Evolutionary conservation across 2,888 invertebrate genomes (phyloP).

Genomic region (Lasiommata megera): DNA sequence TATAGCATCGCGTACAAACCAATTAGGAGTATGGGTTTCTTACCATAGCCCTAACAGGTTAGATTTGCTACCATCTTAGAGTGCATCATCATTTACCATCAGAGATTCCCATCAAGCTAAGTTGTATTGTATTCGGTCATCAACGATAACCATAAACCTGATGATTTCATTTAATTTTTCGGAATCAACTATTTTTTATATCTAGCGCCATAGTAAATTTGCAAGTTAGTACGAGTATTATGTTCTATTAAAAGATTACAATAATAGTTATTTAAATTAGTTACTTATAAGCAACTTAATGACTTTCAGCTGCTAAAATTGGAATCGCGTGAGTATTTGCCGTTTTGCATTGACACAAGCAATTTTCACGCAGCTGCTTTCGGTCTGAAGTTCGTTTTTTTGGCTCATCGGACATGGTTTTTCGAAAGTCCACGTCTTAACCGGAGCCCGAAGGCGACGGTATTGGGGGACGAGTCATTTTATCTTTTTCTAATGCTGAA

Average conservation of each 20-base stretch:
- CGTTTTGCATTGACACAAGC: not conserved
- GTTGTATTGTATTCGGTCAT: too few relatives aligned
- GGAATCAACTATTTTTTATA: too few relatives aligned
- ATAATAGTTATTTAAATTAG: not conserved
- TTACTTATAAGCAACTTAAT: not conserved
- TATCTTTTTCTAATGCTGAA: not conserved
- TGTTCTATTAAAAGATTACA: not conserved
- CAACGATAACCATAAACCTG: too few relatives aligned
- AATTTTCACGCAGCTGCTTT: not conserved
- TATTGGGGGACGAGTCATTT: not conserved
- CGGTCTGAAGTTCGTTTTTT: not conserved
- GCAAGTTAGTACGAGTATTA: too few relatives aligned
- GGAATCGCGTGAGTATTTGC: not conserved
- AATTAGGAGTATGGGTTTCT: too few relatives aligned
- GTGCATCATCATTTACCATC: too few relatives aligned
- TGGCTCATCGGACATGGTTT: not conserved
- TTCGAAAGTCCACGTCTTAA: not conserved
- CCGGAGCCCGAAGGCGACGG: not conserved
- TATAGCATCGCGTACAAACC: too few relatives aligned
- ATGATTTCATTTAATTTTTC: too few relatives aligned
- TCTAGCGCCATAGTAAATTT: too few relatives aligned
- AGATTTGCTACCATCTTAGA: too few relatives aligned
- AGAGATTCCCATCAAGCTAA: too few relatives aligned
- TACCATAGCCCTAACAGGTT: too few relatives aligned
- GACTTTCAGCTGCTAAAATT: not conserved